A percentile compares a stretch with the other conserved stretches of the same genome.
Conservation (phyloP, 2,113 vertebrate species). For the Phocoena phocoena region DNA sequence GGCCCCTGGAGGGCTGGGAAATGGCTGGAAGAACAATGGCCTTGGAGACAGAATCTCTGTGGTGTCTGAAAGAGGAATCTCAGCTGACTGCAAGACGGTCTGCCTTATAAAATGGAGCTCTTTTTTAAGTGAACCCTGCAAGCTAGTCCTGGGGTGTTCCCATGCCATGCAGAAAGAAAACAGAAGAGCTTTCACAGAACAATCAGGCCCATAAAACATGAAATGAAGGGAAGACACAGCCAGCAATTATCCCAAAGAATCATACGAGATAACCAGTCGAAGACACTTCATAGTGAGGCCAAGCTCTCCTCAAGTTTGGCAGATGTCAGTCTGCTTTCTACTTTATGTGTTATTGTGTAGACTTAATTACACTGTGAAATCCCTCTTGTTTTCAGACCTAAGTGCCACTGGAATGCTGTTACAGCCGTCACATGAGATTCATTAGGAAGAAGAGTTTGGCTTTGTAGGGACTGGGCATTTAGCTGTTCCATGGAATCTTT, state of each 20-base stretch:
- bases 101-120: slow-evolving; percentile 31
- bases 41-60: background rate
- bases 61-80: slow-evolving; percentile 2
- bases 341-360: slow-evolving; percentile 39
- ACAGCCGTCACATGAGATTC: slow-evolving; percentile 49
- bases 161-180: slow-evolving; percentile 24
- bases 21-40: slow-evolving; percentile 38
- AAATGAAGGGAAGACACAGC: slow-evolving; percentile 34
- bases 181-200: slow-evolving; percentile 18
- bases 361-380: slow-evolving; percentile 61
- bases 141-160: slow-evolving; percentile 49
- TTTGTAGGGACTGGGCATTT: slow-evolving; percentile 1
- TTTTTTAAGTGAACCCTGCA: slow-evolving; percentile 36
- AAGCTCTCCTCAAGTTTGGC: background rate
- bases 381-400: slow-evolving; percentile 51
- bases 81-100: background rate
- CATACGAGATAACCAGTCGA: slow-evolving; percentile 28
- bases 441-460: slow-evolving; percentile 44
- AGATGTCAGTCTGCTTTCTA: slow-evolving; percentile 45
- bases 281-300: slow-evolving; percentile 12
- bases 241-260: slow-evolving; percentile 57
- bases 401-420: slow-evolving; percentile 39
- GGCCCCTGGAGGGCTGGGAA: slow-evolving; percentile 11
- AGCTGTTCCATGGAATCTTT: slow-evolving; percentile 14
- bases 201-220: slow-evolving; percentile 8